Base-by-base conservation (phyloP, 2,113 vertebrate genomes). In the Regulus satrapa region DNA sequence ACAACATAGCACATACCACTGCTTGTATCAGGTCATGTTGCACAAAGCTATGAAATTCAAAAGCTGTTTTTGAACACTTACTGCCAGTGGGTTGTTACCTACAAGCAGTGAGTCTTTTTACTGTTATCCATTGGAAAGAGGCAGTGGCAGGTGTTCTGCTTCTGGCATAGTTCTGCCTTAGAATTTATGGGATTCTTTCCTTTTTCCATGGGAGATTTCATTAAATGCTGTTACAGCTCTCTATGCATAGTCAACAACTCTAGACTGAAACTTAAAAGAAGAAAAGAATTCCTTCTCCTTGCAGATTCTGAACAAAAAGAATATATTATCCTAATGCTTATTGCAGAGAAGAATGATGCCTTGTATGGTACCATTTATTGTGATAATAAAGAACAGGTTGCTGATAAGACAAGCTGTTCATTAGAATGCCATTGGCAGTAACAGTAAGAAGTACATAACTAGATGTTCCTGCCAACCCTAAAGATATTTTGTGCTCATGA, bases 91-190 rank as follows among this genome's bases (percentile, higher is more conserved):
- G 38, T 81, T 92, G 59, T 82, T 95, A 88, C 86, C 93, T 91
- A 59, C 64, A 90, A 96, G 61, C 64, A 82, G 41, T 41, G 75
- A 92, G 45, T 63, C 54, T n/a, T 85, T 96, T 89, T 94, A 64
- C 67, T 64, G 21, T 78, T 96, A 90, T 89, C 74, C 89, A 40
- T 72, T 16, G 59, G 59, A 95, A 92, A 32, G 61, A 87, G 63
- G 75, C 69, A 51, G 59, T 87, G 59, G 74, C 93, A 97, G 93
- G 93, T 94, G 93, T 96, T 95, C 86, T 75, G 83, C 88, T 96
- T 78, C 80, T 94, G 88, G 93, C 86, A 73, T 83, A 73, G 84
- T 68, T 90, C 74, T 89, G n/a, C 26, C 93, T 87, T 41, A 91
- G 77, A 88, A 92, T 94, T 92, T 92, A 85, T 92, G 63, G 45